Conservation (phyloP, 2,888 invertebrate species). For the Heliconius ismenius region DNA sequence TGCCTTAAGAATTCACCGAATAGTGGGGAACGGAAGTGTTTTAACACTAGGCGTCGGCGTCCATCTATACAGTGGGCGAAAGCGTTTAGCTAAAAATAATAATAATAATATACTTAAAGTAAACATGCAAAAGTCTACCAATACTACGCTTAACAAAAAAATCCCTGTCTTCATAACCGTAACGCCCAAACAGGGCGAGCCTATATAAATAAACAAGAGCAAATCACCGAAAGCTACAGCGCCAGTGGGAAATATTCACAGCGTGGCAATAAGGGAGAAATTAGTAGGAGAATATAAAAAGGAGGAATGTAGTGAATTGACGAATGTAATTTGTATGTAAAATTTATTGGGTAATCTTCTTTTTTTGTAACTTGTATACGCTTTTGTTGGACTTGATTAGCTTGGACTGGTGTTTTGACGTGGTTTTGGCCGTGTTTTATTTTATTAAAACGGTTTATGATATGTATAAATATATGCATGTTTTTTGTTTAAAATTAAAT, state of each 20-base stretch:
- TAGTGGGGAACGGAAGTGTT: background rate
- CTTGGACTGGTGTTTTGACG: background rate
- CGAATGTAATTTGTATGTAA: constrained; percentile 44
- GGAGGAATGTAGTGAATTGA: constrained; percentile 21
- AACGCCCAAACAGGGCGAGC: constrained; percentile 29
- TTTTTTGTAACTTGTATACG: constrained; percentile 6
- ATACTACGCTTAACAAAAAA: constrained; percentile 7
- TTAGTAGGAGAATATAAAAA: constrained; percentile 29
- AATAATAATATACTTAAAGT: background rate
- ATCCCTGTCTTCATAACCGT: constrained; percentile 21
- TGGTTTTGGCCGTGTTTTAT: background rate
- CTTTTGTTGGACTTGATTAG: background rate
- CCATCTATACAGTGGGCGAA: background rate
- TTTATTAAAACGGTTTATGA: background rate
- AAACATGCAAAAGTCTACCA: background rate
- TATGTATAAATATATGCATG: background rate
- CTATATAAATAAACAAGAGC: constrained; percentile 38
- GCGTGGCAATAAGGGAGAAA: constrained; percentile 40
- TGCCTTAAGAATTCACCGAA: background rate
- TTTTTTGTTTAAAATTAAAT: background rate
- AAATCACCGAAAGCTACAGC: constrained; percentile 35
- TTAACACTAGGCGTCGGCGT: background rate
- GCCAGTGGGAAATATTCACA: constrained; percentile 40
- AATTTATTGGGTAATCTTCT: constrained; percentile 36
- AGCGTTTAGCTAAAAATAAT: too few relatives aligned